These are phyloP conservation scores for Stenurella melanura DNA, from an alignment of 2,888 invertebrate species.

Conservation along the genomic window DNA sequence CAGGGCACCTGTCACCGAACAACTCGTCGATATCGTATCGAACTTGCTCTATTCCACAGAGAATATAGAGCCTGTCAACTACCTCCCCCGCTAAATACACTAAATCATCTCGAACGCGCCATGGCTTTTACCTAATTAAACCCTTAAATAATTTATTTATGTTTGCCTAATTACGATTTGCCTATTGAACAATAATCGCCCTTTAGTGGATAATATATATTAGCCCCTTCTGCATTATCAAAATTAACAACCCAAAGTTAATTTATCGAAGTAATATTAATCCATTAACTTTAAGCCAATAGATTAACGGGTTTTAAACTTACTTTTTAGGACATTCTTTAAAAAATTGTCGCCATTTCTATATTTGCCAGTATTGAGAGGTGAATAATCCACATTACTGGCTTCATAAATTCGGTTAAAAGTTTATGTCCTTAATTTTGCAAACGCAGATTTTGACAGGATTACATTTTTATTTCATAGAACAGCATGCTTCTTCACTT, in stretches of 20 bases:
- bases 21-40: conserved; percentile 38
- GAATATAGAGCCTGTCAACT: conserved; percentile 42
- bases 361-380: no score
- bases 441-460: no score
- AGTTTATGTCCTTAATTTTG: no score
- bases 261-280: conserved; percentile 20
- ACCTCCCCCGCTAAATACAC: conserved; percentile 43
- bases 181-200: conserved; percentile 37
- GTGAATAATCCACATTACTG: no score
- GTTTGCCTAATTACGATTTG: conserved; percentile 33
- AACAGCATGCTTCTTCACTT: no score
- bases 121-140: conserved; percentile 61
- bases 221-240: conserved; percentile 45
- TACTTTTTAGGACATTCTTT: neutral
- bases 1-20: conserved; percentile 54
- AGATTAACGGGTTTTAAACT: neutral
- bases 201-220: conserved; percentile 38
- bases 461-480: no score
- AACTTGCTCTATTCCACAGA: conserved; percentile 38
- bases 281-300: conserved; percentile 7
- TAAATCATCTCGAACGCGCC: conserved; percentile 53
- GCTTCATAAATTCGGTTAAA: no score
- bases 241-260: conserved; percentile 50
- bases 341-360: no score
- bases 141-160: conserved; percentile 58